phyloP scores from a whole-genome alignment of 2,888 invertebrate species.

The Chrysolina oricalcia region DNA sequence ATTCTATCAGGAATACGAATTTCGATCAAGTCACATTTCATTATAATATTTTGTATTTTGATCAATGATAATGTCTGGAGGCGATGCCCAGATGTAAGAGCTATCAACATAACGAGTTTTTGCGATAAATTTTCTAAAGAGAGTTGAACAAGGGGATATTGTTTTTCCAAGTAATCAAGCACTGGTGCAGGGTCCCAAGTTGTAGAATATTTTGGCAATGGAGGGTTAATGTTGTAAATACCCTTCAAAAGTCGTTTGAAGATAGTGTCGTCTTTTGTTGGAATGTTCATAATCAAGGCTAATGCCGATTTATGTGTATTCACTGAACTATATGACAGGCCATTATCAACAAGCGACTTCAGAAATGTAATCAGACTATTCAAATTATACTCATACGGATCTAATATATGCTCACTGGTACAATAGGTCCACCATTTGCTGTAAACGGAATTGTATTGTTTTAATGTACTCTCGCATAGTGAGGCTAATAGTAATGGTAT shows the following conservation, averaged over 20 bases:
- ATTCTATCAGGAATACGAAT: constrained; percentile 40
- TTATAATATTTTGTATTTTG: constrained; percentile 23
- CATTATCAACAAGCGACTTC: constrained; percentile 8
- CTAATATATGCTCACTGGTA: not conserved
- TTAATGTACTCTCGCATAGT: constrained; percentile 15
- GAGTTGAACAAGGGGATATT: not conserved
- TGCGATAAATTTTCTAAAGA: constrained; percentile 26
- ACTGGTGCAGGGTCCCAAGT: constrained; percentile 39
- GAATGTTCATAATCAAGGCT: not conserved
- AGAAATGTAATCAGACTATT: constrained; percentile 1
- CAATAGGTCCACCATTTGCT: constrained; percentile 33
- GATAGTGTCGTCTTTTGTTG: constrained; percentile 18
- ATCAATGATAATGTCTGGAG: constrained; percentile 38
- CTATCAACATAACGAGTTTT: constrained; percentile 33
- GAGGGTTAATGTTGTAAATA: constrained; percentile 19
- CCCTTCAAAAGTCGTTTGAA: constrained; percentile 44
- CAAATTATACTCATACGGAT: no score
- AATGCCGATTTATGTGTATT: constrained; percentile 30
- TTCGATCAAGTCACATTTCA: constrained; percentile 20
- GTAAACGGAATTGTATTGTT: constrained; percentile 7
- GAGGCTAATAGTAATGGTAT: not conserved
- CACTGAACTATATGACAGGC: constrained; percentile 19
- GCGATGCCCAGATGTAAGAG: constrained; percentile 30
- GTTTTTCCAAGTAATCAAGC: constrained; percentile 27
- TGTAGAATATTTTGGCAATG: constrained; percentile 31